phyloP scores from a whole-genome alignment of 2,113 vertebrate species.

The Orcinus orca region DNA sequence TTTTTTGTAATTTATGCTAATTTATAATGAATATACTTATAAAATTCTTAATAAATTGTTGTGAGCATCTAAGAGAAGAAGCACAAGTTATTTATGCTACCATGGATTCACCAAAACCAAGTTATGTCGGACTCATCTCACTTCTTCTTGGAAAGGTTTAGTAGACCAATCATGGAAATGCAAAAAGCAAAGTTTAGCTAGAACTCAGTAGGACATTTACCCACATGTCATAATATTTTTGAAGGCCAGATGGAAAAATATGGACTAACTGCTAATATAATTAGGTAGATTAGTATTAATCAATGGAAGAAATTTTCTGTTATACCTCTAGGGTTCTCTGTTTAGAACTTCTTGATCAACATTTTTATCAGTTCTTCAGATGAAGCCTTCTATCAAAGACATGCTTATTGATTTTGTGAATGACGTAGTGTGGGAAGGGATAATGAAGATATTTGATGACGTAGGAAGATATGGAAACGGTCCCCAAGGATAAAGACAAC shows the following conservation, averaged over 20 bases:
- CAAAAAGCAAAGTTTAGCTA: neutral
- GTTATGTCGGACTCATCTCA: neutral
- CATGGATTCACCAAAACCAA: neutral
- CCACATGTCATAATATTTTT: neutral
- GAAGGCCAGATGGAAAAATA: neutral
- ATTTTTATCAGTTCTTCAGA: slow-evolving; percentile 2
- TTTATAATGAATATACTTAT: slow-evolving; percentile 35
- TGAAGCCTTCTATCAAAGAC: neutral
- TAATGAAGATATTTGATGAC: slow-evolving; percentile 21
- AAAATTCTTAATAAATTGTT: slow-evolving; percentile 30
- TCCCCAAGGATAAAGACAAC: slow-evolving; percentile 10
- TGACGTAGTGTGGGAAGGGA: neutral
- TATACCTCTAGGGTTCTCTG: neutral
- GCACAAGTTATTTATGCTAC: neutral
- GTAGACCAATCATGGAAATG: neutral
- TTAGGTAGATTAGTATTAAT: neutral
- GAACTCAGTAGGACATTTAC: neutral
- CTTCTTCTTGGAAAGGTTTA: neutral
- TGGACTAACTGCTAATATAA: neutral
- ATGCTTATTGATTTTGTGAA: slow-evolving; percentile 42
- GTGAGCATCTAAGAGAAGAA: neutral
- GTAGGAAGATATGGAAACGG: slow-evolving; percentile 11
- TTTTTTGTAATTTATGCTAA: slow-evolving; percentile 19
- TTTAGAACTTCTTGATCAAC: neutral
- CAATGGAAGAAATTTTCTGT: neutral